Conservation (phyloP, 2,888 invertebrate genomes). For the Ophonus ardosiacus region DNA sequence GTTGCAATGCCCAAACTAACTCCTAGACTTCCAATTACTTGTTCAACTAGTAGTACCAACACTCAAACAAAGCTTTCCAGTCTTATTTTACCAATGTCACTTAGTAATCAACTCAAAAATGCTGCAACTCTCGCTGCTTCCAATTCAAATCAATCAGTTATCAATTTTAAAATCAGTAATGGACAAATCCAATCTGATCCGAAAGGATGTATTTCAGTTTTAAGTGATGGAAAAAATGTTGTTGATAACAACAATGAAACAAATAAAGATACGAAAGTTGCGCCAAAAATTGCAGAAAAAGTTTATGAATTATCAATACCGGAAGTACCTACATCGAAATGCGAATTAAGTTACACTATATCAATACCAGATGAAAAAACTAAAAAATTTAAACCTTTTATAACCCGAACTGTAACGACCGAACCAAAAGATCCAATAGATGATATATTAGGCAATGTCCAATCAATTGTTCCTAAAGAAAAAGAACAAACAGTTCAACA, state of each 20-base stretch:
- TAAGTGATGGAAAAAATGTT: constrained; percentile 74
- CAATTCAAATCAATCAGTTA: constrained; percentile 77
- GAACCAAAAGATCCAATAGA: constrained; percentile 71
- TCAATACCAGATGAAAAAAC: constrained; percentile 77
- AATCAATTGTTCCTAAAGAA: constrained; percentile 73
- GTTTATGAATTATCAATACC: constrained; percentile 73
- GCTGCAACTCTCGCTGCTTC: constrained; percentile 69
- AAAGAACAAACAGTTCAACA: constrained; percentile 67
- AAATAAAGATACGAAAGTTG: constrained; percentile 65
- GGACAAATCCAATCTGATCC: constrained; percentile 81
- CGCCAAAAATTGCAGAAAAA: constrained; percentile 71
- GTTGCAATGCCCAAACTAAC: constrained; percentile 80
- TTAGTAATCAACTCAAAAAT: constrained; percentile 63
- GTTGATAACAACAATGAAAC: constrained; percentile 63
- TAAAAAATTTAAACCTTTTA: constrained; percentile 73
- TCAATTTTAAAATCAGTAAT: constrained; percentile 84
- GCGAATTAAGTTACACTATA: constrained; percentile 78
- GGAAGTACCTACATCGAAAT: constrained; percentile 73
- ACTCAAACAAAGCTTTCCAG: constrained; percentile 72
- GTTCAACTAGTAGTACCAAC: constrained; percentile 73
- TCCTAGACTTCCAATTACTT: constrained; percentile 78
- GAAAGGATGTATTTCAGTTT: constrained; percentile 81
- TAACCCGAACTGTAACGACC: constrained; percentile 56
- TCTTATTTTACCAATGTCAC: constrained; percentile 72
- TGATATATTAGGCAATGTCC: constrained; percentile 67